Evolutionary conservation across 2,888 invertebrate species (phyloP).

Genomic region (Lingula anatina): DNA sequence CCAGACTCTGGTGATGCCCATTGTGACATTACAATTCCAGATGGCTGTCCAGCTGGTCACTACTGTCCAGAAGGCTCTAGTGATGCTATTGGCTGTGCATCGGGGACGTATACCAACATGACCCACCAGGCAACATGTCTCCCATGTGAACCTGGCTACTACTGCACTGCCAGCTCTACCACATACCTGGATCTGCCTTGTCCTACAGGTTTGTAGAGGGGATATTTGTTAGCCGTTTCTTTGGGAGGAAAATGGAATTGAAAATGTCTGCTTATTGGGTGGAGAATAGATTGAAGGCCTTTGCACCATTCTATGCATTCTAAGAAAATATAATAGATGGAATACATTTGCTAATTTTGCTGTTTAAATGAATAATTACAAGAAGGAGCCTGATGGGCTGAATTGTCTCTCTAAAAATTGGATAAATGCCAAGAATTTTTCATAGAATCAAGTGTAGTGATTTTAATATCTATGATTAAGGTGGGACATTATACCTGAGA

Average conservation of each 20-base stretch:
- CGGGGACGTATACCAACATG: conserved; percentile 37
- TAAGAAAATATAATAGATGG: too few relatives aligned
- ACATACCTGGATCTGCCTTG: conserved; percentile 37
- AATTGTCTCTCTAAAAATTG: too few relatives aligned
- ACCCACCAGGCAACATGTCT: conserved; percentile 32
- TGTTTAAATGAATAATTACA: neutral
- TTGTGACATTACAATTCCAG: too few relatives aligned
- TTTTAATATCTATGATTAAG: too few relatives aligned
- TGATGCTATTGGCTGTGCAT: conserved; percentile 31
- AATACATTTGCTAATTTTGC: too few relatives aligned
- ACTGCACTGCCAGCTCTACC: conserved; percentile 34
- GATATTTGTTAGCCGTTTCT: neutral
- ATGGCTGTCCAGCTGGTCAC: conserved; percentile 37
- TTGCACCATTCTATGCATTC: too few relatives aligned
- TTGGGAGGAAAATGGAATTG: neutral
- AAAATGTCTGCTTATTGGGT: neutral
- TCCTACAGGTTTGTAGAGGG: conserved; percentile 29
- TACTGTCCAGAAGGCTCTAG: conserved; percentile 41
- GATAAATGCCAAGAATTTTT: too few relatives aligned
- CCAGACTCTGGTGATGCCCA: too few relatives aligned
- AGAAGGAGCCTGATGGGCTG: too few relatives aligned
- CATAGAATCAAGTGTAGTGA: too few relatives aligned
- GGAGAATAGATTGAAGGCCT: too few relatives aligned
- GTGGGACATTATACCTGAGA: too few relatives aligned
- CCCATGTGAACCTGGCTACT: conserved; percentile 40